phyloP scores from a whole-genome alignment of 1,140 invertebrate genomes.

The Drosophila rufa region DNA sequence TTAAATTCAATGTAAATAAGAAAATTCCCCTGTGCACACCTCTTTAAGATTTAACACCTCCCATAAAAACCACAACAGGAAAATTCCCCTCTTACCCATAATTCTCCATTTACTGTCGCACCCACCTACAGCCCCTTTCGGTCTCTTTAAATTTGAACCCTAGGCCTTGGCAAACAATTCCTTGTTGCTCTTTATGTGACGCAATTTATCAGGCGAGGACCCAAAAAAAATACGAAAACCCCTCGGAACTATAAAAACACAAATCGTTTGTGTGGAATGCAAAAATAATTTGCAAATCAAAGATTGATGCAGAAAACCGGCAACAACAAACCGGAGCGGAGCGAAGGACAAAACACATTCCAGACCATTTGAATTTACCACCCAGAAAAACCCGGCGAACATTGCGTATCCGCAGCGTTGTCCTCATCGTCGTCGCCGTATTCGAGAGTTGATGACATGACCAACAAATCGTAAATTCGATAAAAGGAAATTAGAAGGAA shows the following conservation, averaged over 20 bases:
- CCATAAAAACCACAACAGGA: not conserved
- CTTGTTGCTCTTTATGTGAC: conserved; percentile 31
- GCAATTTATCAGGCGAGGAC: conserved; percentile 59
- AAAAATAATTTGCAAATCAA: conserved; percentile 65
- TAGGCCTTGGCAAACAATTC: conserved; percentile 35
- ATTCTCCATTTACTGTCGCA: conserved; percentile 28
- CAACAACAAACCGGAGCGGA: conserved; percentile 7
- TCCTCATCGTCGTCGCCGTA: conserved; percentile 12
- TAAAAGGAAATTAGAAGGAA: conserved; percentile 82
- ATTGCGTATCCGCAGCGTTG: conserved; percentile 43
- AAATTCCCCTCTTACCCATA: conserved; percentile 10
- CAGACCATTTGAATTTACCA: conserved; percentile 20
- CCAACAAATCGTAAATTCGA: conserved; percentile 83
- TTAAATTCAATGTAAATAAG: not conserved
- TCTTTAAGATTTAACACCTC: conserved; percentile 17
- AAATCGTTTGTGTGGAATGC: conserved; percentile 64
- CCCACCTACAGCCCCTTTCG: conserved; percentile 14
- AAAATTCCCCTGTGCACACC: not conserved
- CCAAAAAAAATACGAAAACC: conserved; percentile 21
- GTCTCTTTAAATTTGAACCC: conserved; percentile 33
- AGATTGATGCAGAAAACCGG: conserved; percentile 31
- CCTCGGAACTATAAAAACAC: conserved; percentile 57
- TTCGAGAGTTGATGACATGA: conserved; percentile 70
- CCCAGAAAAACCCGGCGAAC: conserved; percentile 12
- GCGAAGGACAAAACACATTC: conserved; percentile 51